Conservation (phyloP, 1,140 invertebrate species). For the Drosophila kanapiae region DNA sequence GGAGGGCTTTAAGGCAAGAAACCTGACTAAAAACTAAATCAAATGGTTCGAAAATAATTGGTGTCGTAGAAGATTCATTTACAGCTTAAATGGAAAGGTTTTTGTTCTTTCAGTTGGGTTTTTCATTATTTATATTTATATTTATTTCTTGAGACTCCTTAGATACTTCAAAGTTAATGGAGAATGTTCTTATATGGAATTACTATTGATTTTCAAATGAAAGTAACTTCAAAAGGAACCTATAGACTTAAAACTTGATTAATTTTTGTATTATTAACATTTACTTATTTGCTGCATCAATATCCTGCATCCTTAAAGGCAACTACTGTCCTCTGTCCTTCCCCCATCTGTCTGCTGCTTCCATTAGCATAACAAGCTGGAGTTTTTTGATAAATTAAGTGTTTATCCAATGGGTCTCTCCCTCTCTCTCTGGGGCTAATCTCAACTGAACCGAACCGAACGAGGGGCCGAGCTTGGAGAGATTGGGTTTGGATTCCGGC, state of each 20-base stretch:
- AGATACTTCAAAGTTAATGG: too few relatives aligned
- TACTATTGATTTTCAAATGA: too few relatives aligned
- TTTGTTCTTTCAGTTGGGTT: too few relatives aligned
- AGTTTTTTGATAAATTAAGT: slow-evolving; percentile 80
- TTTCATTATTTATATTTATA: too few relatives aligned
- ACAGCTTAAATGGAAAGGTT: too few relatives aligned
- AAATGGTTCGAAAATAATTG: neutral
- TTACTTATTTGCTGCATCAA: slow-evolving; percentile 23
- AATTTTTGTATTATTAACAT: neutral
- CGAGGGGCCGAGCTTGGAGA: neutral
- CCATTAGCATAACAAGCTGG: slow-evolving; percentile 79
- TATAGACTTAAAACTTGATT: neutral
- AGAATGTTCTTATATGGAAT: too few relatives aligned
- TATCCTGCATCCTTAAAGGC: slow-evolving; percentile 15
- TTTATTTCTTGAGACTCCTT: too few relatives aligned
- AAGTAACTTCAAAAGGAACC: too few relatives aligned
- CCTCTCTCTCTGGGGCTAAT: slow-evolving; percentile 39
- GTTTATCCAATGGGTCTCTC: slow-evolving; percentile 60
- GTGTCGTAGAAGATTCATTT: too few relatives aligned
- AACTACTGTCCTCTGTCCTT: neutral
- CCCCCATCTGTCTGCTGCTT: slow-evolving; percentile 27
- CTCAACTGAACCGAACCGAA: slow-evolving; percentile 12
- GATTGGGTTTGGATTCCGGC: slow-evolving; percentile 17
- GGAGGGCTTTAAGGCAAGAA: neutral
- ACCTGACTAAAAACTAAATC: neutral